Base-by-base conservation (phyloP, 2,888 invertebrate species). In the Watsonalla binaria region DNA sequence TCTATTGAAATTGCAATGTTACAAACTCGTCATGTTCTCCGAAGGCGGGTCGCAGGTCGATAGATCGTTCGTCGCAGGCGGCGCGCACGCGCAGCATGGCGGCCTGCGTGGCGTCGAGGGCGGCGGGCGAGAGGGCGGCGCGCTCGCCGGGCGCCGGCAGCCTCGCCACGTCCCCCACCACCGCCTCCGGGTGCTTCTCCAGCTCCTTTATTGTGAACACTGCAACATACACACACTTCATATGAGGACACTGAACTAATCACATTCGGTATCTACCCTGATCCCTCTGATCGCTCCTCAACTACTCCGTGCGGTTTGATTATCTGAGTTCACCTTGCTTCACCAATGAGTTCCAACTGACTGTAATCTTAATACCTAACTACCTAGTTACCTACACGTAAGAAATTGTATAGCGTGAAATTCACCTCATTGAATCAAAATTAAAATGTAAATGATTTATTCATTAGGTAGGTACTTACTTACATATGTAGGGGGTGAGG, bases 31-130 rank as follows among this genome's bases (percentile, higher is more conserved):
- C 96, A 65, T 93, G 94, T 65, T 94, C 94, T 49, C 92, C 91
- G 76, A 96, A 96, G 59, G 93, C 92, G 0, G 94, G 94, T 59
- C 94, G 92, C 57, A 96, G 76, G 61, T 93, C 88, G 48, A 95
- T 90, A 53, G 93, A 78, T 59, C 95, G 91, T 71, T 93, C 93
- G 48, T 82, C 80, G 55, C 93, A 92, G 58, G 93, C 92, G 49
- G 92, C 86, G 57, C 93, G 92, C 61, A 95, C 91, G 71, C 93
- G 93, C 67, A 90, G 82, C 56, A 95, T 81, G 14, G 93, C 93
- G 42, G 92, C 92, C 73, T 94, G 93, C 65, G 93, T 93, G 33
- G 89, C 61, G 63, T 93, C 92, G 14, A 92, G 84, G 78, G 47
- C 68, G 74, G 58, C 72, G 82, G 50, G 72, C 0, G 11, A 11